Percentiles rank a stretch among this genome's conserved stretches.
phyloP scores from a whole-genome alignment of 2,888 invertebrate species.

The Meiosimyza platycephala region DNA sequence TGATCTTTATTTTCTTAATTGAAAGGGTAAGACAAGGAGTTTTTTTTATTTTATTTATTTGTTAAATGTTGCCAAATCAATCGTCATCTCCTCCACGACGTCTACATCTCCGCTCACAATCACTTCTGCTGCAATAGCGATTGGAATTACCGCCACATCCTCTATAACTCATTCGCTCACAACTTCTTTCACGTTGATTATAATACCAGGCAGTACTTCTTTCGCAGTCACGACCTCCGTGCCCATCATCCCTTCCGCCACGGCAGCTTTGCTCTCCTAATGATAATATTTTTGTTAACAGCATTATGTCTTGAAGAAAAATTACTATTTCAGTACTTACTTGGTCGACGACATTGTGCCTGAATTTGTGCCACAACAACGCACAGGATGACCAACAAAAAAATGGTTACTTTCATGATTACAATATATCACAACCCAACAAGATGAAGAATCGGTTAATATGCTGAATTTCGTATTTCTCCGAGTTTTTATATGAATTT shows the following conservation, averaged over 20 bases:
- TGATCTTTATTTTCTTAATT: too few relatives aligned
- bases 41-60: too few relatives aligned
- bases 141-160: constrained; percentile 25
- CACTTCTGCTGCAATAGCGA: constrained; percentile 16
- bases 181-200: not conserved
- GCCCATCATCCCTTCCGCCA: not conserved
- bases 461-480: too few relatives aligned
- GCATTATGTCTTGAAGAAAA: not conserved
- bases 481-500: too few relatives aligned
- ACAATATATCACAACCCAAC: too few relatives aligned
- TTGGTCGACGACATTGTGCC: not conserved
- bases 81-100: not conserved
- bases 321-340: not conserved
- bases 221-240: not conserved
- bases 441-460: too few relatives aligned
- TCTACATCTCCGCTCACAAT: constrained; percentile 19
- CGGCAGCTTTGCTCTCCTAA: not conserved
- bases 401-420: not conserved
- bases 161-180: not conserved
- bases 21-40: too few relatives aligned
- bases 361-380: not conserved
- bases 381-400: not conserved
- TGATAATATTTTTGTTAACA: not conserved
- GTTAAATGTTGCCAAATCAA: too few relatives aligned
- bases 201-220: constrained; percentile 12